A percentile compares a stretch with the other conserved stretches of the same genome.
Evolutionary conservation across 2,113 vertebrate genomes (phyloP).

Genomic region (Siphamia tubifer): DNA sequence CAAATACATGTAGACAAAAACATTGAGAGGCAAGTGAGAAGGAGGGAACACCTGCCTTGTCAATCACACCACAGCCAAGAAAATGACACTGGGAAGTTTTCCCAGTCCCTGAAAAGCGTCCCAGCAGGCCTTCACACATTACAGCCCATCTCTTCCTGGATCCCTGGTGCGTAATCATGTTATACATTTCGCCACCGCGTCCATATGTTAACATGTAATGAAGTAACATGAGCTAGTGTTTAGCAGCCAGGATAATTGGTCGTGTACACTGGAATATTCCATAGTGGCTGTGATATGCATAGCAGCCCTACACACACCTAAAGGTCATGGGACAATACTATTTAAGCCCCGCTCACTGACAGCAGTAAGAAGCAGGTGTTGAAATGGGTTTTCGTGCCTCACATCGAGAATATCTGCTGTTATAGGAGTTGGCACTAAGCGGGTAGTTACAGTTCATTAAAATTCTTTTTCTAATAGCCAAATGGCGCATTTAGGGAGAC

Average conservation of each 20-base stretch:
- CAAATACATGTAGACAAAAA: background rate
- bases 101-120: slow-evolving; percentile 1
- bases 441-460: slow-evolving; percentile 44
- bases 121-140: slow-evolving; percentile 18
- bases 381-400: slow-evolving; percentile 32
- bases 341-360: slow-evolving; percentile 31
- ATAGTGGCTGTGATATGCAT: background rate
- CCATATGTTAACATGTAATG: slow-evolving; percentile 38
- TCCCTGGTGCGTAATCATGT: background rate
- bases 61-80: slow-evolving; percentile 18
- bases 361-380: slow-evolving; percentile 49
- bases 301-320: background rate
- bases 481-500: too few species aligned
- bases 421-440: background rate
- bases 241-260: background rate
- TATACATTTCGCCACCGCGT: slow-evolving; percentile 4
- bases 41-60: slow-evolving; percentile 39
- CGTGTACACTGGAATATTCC: slow-evolving; percentile 24
- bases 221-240: slow-evolving; percentile 20
- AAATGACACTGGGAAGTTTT: background rate
- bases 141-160: slow-evolving; percentile 7
- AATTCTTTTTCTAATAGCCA: slow-evolving; percentile 44
- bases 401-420: slow-evolving; percentile 1
- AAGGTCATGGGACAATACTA: slow-evolving; percentile 32
- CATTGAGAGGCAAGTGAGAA: background rate